Evolutionary conservation across 2,797 vertebrate genomes (phyloP), one percentile per base, ranked within the genome.

Genomic region (Muscicapa striata): DNA sequence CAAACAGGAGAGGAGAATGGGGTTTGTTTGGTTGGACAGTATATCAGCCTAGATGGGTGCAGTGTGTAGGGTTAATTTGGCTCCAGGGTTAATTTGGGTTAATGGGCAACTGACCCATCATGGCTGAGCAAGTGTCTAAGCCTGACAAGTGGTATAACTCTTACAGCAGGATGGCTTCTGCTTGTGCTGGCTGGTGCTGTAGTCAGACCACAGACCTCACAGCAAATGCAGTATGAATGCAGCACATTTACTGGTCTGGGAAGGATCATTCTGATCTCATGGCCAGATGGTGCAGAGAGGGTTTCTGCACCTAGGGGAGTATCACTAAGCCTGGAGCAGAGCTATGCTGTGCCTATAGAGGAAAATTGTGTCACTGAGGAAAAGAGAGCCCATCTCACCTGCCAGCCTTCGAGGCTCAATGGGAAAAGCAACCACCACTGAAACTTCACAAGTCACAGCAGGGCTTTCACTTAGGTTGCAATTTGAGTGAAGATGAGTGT

Each of bases 101-200:
- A 48, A 41, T 26, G 27, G 40, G 20, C 3, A 73, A 41, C 19
- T 82, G 48, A 57, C 8, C 10, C 38, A 23, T 8, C 2, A 6
- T 6, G 32, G 21, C 21, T 92, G 21, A 79, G 36, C 10, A 62
- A 70, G 7, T 57, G 51, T 16, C 29, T 51, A 43, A 55, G 64
- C 16, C 27, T 36, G 43, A 13, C 63, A 19, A 79, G 9, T 0
- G 0, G 10, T 30, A 30, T 27, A 20, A 13, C 11, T 30, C 0
- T 13, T 27, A 13, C 2, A 5, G 20, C 27, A 90, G 54, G 22
- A 23, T 24, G 22, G 13, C 6, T 84, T 87, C 51, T 66, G 40
- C 20, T 82, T 55, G 18, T 70, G 29, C 32, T 72, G 51, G 61
- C 52, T 80, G 4, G 24, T 16, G 64, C 27, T 64, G 34, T 6